Evolutionary conservation across 2,888 invertebrate species (phyloP).

Genomic region (Cerastis rubricosa): DNA sequence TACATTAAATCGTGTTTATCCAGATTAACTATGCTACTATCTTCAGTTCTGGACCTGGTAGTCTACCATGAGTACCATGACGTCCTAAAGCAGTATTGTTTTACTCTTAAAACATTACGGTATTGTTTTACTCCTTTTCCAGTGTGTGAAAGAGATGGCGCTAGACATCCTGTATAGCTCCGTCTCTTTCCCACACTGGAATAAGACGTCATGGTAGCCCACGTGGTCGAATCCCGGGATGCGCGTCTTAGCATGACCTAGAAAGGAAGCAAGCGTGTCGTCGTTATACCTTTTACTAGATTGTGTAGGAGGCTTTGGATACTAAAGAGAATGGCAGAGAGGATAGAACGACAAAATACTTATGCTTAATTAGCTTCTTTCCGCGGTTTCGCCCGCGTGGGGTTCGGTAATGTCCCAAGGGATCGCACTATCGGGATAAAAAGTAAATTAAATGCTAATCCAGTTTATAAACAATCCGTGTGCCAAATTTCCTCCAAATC

Average conservation of each 20-base stretch:
- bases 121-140: too few relatives aligned
- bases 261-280: conserved; percentile 8
- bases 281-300: not conserved
- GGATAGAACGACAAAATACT: not conserved
- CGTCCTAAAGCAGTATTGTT: too few relatives aligned
- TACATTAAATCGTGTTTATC: conserved; percentile 21
- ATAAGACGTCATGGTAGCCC: too few relatives aligned
- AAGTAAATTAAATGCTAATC: not conserved
- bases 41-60: conserved; percentile 35
- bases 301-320: not conserved
- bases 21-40: conserved; percentile 17
- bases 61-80: too few relatives aligned
- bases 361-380: not conserved
- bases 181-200: too few relatives aligned
- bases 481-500: not conserved
- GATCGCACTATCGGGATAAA: not conserved
- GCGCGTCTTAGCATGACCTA: conserved; percentile 41
- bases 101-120: too few relatives aligned
- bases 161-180: too few relatives aligned
- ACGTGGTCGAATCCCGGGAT: conserved; percentile 12
- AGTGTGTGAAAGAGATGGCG: too few relatives aligned
- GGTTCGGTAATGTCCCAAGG: not conserved
- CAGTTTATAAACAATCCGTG: too few relatives aligned
- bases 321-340: not conserved
- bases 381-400: not conserved